phyloP scores from a whole-genome alignment of 2,797 vertebrate genomes.

The Rhinella marina region DNA sequence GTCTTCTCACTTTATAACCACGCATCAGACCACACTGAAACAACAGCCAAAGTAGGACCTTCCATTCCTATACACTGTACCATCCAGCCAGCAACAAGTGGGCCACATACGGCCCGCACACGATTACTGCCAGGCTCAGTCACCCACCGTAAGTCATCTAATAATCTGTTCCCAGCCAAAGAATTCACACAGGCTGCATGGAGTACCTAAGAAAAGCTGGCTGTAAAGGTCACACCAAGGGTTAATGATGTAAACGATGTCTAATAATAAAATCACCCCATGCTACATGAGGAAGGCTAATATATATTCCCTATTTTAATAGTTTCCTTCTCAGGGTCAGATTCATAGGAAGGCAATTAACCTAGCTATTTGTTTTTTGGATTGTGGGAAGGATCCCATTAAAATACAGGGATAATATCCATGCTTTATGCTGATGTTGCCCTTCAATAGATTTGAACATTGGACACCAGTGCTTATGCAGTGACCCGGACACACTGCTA shows the following conservation, averaged over 20 bases:
- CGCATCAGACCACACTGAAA: not conserved
- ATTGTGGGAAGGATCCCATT: no score
- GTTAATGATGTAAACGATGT: not conserved
- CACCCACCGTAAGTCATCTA: not conserved
- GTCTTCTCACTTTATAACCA: not conserved
- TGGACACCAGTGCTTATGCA: no score
- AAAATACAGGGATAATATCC: no score
- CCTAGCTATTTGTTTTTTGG: no score
- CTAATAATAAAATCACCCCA: no score
- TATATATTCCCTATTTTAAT: not conserved
- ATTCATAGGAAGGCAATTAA: not conserved
- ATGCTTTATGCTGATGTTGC: no score
- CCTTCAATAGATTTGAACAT: no score
- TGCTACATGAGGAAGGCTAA: no score
- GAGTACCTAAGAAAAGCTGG: not conserved
- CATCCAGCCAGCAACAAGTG: not conserved
- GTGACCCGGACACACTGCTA: no score
- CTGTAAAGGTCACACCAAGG: not conserved
- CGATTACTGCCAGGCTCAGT: not conserved
- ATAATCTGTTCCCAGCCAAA: not conserved
- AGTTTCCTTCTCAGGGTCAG: not conserved
- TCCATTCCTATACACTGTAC: not conserved
- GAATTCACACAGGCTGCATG: not conserved
- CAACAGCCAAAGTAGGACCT: not conserved
- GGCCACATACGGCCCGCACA: slow-evolving; percentile 10